phyloP scores from a whole-genome alignment of 2,888 invertebrate genomes.

The Agrotis puta region DNA sequence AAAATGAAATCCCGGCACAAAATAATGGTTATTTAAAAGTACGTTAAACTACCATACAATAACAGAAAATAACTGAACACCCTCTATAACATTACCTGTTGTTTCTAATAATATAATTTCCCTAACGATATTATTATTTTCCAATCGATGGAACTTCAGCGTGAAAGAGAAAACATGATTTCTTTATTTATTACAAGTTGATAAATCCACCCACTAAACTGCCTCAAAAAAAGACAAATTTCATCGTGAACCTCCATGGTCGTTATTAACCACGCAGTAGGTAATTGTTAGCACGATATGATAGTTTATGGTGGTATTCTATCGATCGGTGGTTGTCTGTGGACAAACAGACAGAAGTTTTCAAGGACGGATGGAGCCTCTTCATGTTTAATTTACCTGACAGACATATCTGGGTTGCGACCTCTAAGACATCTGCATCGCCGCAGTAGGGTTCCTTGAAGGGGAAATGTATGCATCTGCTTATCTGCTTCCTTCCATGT shows the following conservation, averaged over 20 bases:
- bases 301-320: conserved; percentile 34
- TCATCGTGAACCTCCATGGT: conserved; percentile 18
- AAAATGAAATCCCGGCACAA: no score
- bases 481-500: conserved; percentile 8
- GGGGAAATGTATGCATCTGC: conserved; percentile 19
- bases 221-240: conserved; percentile 28
- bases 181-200: conserved; percentile 2
- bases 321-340: conserved; percentile 53
- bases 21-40: no score
- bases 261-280: conserved; percentile 28
- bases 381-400: conserved; percentile 53
- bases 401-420: conserved; percentile 41
- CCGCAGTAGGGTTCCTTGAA: conserved; percentile 8
- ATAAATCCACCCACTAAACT: conserved; percentile 32
- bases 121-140: conserved; percentile 13
- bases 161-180: conserved; percentile 19
- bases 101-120: conserved; percentile 14
- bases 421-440: conserved; percentile 49
- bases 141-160: conserved; percentile 4
- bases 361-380: conserved; percentile 52
- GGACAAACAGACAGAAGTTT: conserved; percentile 31
- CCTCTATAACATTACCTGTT: not conserved
- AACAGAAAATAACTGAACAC: not conserved
- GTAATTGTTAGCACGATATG: conserved; percentile 37
- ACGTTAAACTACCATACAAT: not conserved